Evolutionary conservation across 2,888 invertebrate genomes (phyloP), one percentile per base, ranked within the genome.

Genomic region (Agrotis puta): DNA sequence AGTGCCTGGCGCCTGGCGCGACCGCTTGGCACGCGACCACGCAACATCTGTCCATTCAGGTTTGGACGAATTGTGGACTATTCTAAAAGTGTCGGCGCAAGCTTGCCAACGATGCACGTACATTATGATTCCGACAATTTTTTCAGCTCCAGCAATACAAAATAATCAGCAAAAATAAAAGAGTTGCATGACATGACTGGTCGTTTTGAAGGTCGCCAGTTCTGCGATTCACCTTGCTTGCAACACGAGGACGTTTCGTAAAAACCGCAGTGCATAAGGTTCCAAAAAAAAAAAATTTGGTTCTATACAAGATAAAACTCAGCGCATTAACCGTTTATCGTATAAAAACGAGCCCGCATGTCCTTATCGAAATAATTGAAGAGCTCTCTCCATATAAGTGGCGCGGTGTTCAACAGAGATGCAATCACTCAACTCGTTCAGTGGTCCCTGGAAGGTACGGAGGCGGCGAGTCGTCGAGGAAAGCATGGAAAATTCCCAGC

Each of bases 401-500:
- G 57, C 24, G 64, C 58, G 63, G 71, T 65, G 22, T 43, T 56
- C 64, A 48, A 51, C 68, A 63, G 53, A 65, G 82, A 63, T 57
- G 70, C 68, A 70, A 72, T 78, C 68, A 57, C 24, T 73, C 20
- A 45, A 70, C 77, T 24, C 56, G 64, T 63, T 57, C 53, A 63
- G 64, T 64, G 61, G 54, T 67, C 79, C 68, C 70, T 62, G 64
- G 66, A 68, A 73, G 77, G 63, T 59, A 72, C 13, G 13, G 66
- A 43, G 56, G 72, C 57, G 50, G 78, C 74, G 67, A 67, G 45
- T 72, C 14, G 39, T 77, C 70, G 86, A 89, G 92, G 90, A 93
- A 94, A 94, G 93, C 91, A 91, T 84, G 90, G 91, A 91, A 92
- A 94, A 91, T 94, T 91, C 92, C 92, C 93, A 83, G 54, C 27